A percentile compares a stretch with the other conserved stretches of the same genome.
Conservation (phyloP, 2,113 vertebrate species). For the Opisthocomus hoazin region DNA sequence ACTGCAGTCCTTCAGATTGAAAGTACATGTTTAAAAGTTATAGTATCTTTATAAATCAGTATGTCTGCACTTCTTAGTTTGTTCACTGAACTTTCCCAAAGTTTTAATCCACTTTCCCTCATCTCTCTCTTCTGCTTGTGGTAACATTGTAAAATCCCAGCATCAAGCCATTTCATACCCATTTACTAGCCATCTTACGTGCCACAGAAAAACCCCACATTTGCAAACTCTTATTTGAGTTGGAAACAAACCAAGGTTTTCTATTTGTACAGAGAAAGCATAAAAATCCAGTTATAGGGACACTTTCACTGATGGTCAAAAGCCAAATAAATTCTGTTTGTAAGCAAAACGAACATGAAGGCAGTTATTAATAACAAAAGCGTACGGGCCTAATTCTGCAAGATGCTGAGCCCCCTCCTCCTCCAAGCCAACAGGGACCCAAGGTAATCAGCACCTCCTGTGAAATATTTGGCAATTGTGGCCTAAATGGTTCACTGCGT, state of each 20-base stretch:
- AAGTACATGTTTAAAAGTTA: slow-evolving; percentile 75
- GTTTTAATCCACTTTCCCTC: slow-evolving; percentile 40
- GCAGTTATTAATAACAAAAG: slow-evolving; percentile 43
- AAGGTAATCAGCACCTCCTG: background rate
- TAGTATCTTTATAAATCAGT: slow-evolving; percentile 73
- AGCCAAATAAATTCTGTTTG: slow-evolving; percentile 11
- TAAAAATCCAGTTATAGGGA: background rate
- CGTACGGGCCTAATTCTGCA: background rate
- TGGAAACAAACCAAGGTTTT: slow-evolving; percentile 10
- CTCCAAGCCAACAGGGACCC: background rate
- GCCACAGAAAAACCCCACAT: background rate
- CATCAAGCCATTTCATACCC: background rate
- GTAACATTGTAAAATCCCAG: slow-evolving; percentile 17
- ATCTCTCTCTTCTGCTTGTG: background rate
- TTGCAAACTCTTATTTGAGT: slow-evolving; percentile 2
- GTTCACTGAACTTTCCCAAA: slow-evolving; percentile 64
- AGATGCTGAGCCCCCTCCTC: background rate
- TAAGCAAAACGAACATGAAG: background rate
- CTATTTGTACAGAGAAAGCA: background rate
- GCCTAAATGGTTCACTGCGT: background rate
- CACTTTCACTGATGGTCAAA: background rate
- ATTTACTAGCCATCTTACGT: background rate
- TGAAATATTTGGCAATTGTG: background rate
- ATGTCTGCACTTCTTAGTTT: slow-evolving; percentile 59
- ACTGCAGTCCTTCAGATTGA: slow-evolving; percentile 68